These are phyloP conservation scores for Diarsia brunnea DNA, from an alignment of 2,888 invertebrate species.

Conservation along the genomic window DNA sequence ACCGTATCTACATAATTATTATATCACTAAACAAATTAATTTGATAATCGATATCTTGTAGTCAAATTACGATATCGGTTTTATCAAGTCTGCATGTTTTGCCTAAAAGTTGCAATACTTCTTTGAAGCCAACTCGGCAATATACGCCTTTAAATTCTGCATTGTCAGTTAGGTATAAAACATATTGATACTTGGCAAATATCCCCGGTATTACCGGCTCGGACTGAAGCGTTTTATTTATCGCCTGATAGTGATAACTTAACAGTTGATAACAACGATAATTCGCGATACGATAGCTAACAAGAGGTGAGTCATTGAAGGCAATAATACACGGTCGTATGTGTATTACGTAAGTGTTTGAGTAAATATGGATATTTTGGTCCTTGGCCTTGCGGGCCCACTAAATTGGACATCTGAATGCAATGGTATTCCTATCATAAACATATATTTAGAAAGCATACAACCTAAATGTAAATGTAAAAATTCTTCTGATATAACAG, in stretches of 20 bases:
- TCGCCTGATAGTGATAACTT: conserved; percentile 58
- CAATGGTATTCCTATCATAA: conserved; percentile 1
- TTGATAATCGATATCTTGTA: conserved; percentile 9
- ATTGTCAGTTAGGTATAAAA: conserved; percentile 17
- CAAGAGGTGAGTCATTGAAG: conserved; percentile 43
- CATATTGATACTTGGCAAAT: conserved; percentile 19
- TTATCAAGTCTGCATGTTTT: conserved; percentile 18
- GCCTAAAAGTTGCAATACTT: background rate
- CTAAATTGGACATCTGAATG: conserved; percentile 2
- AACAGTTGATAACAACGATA: conserved; percentile 62
- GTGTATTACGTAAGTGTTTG: conserved; percentile 41
- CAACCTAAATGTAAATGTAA: background rate
- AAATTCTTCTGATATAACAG: background rate
- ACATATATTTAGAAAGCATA: background rate
- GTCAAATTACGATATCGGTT: conserved; percentile 11
- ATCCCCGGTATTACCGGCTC: conserved; percentile 39
- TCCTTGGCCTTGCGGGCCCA: conserved; percentile 12
- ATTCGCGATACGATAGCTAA: conserved; percentile 53
- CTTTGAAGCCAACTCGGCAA: background rate
- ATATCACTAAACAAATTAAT: conserved; percentile 38
- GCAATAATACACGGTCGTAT: conserved; percentile 27
- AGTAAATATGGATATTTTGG: conserved; percentile 27
- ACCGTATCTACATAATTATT: conserved; percentile 30
- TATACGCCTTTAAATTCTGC: conserved; percentile 17
- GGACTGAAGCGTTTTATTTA: conserved; percentile 54